Conservation (phyloP, 2,888 invertebrate genomes). For the Pherbina coryleti region DNA sequence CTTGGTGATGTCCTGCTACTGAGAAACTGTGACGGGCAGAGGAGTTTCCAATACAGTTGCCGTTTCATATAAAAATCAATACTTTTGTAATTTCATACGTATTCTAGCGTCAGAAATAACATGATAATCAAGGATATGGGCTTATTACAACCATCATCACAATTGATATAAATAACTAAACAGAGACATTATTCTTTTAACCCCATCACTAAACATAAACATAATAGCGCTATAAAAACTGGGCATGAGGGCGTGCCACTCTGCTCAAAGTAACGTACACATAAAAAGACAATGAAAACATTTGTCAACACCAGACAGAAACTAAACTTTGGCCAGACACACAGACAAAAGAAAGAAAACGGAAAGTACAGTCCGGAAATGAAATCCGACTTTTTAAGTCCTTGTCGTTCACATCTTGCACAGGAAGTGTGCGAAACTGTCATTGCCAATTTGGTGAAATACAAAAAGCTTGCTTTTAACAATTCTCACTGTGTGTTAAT, state of each 20-base stretch:
- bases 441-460: background rate
- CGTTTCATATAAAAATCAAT: too few species aligned
- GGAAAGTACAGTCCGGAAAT: background rate
- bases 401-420: background rate
- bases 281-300: constrained; percentile 41
- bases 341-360: constrained; percentile 14
- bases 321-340: constrained; percentile 24
- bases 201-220: background rate
- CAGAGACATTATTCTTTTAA: constrained; percentile 27
- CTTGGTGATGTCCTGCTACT: too few species aligned
- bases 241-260: constrained; percentile 11
- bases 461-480: constrained; percentile 21
- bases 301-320: constrained; percentile 46
- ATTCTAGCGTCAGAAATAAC: too few species aligned
- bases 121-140: too few species aligned
- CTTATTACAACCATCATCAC: too few species aligned
- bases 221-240: background rate
- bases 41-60: too few species aligned
- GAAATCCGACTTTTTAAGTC: constrained; percentile 19
- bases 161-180: constrained; percentile 48
- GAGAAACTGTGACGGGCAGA: too few species aligned
- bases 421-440: background rate
- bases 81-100: too few species aligned
- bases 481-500: constrained; percentile 30
- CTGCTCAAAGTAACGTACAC: background rate